These are phyloP conservation scores for Eupithecia dodoneata DNA, from an alignment of 2,888 invertebrate genomes.

Conservation along the genomic window DNA sequence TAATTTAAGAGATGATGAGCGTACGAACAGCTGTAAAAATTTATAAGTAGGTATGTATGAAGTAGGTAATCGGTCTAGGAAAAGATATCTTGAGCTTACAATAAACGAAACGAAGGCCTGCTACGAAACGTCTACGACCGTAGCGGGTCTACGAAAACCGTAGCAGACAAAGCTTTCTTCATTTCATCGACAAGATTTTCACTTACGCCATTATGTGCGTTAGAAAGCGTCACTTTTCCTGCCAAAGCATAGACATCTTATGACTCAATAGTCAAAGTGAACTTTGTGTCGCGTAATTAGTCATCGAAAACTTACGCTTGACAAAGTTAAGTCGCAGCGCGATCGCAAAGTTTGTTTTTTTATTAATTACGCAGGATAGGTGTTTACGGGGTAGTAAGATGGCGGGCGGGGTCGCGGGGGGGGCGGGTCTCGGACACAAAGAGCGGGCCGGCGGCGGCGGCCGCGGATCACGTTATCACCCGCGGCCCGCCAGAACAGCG, in stretches of 20 bases:
- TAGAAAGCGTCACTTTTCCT: neutral
- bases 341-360: slow-evolving; percentile 45
- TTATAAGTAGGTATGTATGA: neutral
- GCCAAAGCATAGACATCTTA: neutral
- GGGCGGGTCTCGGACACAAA: slow-evolving; percentile 82
- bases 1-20: neutral
- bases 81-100: neutral
- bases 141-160: slow-evolving; percentile 59
- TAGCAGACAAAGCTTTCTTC: slow-evolving; percentile 49
- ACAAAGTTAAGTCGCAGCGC: slow-evolving; percentile 1
- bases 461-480: slow-evolving; percentile 52
- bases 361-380: slow-evolving; percentile 64
- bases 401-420: slow-evolving; percentile 53
- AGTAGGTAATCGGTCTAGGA: neutral
- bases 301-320: neutral
- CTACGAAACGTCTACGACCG: slow-evolving; percentile 52
- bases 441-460: slow-evolving; percentile 65
- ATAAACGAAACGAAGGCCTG: slow-evolving; percentile 39
- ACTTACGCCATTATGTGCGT: neutral
- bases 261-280: neutral
- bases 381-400: slow-evolving; percentile 65
- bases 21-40: neutral
- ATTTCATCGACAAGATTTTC: slow-evolving; percentile 4
- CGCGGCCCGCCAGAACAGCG: slow-evolving; percentile 74
- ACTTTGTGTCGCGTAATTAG: neutral